Evolutionary conservation across 2,797 vertebrate species (phyloP), one percentile per base, ranked within the genome.

Genomic region (Manis pentadactyla): DNA sequence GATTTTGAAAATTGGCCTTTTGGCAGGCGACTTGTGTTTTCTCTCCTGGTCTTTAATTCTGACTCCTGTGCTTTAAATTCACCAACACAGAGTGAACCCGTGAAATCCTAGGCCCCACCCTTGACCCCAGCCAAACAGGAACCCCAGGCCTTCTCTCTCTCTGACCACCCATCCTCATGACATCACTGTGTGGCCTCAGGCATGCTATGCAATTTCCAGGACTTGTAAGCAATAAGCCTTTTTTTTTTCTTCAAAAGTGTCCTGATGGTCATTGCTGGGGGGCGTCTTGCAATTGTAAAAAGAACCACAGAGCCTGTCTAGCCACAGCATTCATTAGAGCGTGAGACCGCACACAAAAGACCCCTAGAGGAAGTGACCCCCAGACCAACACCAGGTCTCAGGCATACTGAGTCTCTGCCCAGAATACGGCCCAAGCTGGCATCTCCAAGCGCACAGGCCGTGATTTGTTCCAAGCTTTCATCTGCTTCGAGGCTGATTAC

Each of bases 371-470:
- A 42, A 31, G 29, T 25, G 59, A 87, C 17, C 53, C 9, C 57
- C 0, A 4, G 19, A 34, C 1, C 0, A 23, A 86, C 19, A 5
- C 15, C 25, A 7, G n/a, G 13, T 15, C 21, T 39, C 59, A 31
- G 31, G 5, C 19, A n/a, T n/a, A 9, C 10, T 5, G 61, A 42
- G 53, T 90, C 17, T 11, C 18, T 21, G 68, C 11, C 14, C 25
- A 15, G 31, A 42, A 1, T 31, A 4, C 71, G 66, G 73, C 59
- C 79, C 18, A 0, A 0, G 39, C n/a, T 31, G 37, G 61, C 57
- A 2, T 49, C 25, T 73, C n/a, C 29, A 3, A 74, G 69, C 25
- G 19, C 51, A 9, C 9, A 53, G 55, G 8, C 55, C 19, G 0
- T 34, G 23, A 31, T 77, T 23, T 5, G 37, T n/a, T 77, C 25